A percentile compares a stretch with the other conserved stretches of the same genome.
Conservation (phyloP, 2,888 invertebrate species). For the Epinotia ramella region DNA sequence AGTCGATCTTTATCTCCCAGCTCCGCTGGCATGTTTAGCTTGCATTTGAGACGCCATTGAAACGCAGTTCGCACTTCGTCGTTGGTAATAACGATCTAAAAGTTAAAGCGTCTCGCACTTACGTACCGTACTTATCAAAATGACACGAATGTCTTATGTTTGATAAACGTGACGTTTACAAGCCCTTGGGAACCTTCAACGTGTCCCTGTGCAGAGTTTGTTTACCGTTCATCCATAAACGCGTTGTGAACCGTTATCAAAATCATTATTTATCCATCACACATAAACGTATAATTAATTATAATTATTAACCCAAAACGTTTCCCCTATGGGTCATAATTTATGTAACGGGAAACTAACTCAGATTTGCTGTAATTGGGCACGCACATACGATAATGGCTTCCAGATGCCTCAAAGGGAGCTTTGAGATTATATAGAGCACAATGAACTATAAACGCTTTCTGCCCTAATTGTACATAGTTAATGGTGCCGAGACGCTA, state of each 20-base stretch:
- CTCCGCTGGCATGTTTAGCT: background rate
- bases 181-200: background rate
- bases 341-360: slow-evolving; percentile 36
- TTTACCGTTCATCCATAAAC: background rate
- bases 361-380: slow-evolving; percentile 42
- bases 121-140: background rate
- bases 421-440: slow-evolving; percentile 39
- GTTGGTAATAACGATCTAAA: background rate
- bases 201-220: background rate
- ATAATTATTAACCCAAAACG: slow-evolving; percentile 45
- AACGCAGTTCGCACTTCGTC: background rate
- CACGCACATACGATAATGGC: slow-evolving; percentile 28
- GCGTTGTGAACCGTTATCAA: background rate
- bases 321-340: slow-evolving; percentile 49
- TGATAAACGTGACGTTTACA: background rate
- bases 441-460: slow-evolving; percentile 35
- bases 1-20: no score
- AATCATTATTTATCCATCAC: background rate
- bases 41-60: background rate
- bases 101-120: background rate
- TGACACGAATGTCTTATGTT: background rate
- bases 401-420: slow-evolving; percentile 34
- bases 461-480: slow-evolving; percentile 36
- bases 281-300: slow-evolving; percentile 7
- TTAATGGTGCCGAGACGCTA: slow-evolving; percentile 14